phyloP scores from a whole-genome alignment of 2,888 invertebrate genomes.

The Trisateles emortualis region DNA sequence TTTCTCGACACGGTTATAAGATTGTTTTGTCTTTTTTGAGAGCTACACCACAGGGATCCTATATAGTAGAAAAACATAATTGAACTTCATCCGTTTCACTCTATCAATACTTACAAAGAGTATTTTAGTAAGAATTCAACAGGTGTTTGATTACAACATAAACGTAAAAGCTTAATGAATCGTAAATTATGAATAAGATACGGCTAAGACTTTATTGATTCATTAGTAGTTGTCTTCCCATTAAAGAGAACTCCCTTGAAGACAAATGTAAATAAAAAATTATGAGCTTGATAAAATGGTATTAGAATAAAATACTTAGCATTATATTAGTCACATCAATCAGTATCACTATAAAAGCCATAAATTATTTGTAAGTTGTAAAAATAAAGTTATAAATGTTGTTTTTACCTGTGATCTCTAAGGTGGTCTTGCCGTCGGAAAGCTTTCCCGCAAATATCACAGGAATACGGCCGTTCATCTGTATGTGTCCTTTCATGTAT shows the following conservation, averaged over 20 bases:
- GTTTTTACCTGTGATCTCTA: constrained; percentile 94
- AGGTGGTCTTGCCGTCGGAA: constrained; percentile 99
- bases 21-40: constrained; percentile 71
- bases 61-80: constrained; percentile 47
- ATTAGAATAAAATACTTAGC: constrained; percentile 5
- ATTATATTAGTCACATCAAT: constrained; percentile 15
- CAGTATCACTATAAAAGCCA: constrained; percentile 2
- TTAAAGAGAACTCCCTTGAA: constrained; percentile 40
- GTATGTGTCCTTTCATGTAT: constrained; percentile 99
- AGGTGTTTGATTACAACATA: constrained; percentile 52
- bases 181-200: constrained; percentile 54
- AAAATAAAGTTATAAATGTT: constrained; percentile 39
- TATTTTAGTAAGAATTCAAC: constrained; percentile 50
- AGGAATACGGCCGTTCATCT: constrained; percentile 98
- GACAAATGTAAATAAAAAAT: constrained; percentile 27
- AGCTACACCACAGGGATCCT: constrained; percentile 42
- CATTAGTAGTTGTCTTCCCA: constrained; percentile 49
- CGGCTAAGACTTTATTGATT: constrained; percentile 55
- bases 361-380: constrained; percentile 8
- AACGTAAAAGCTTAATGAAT: constrained; percentile 52
- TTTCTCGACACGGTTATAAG: constrained; percentile 61
- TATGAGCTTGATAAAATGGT: constrained; percentile 31
- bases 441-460: constrained; percentile 99
- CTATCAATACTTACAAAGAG: constrained; percentile 23
- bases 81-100: constrained; percentile 27